Conservation (phyloP, 2,113 vertebrate species). For the Gobius niger region DNA sequence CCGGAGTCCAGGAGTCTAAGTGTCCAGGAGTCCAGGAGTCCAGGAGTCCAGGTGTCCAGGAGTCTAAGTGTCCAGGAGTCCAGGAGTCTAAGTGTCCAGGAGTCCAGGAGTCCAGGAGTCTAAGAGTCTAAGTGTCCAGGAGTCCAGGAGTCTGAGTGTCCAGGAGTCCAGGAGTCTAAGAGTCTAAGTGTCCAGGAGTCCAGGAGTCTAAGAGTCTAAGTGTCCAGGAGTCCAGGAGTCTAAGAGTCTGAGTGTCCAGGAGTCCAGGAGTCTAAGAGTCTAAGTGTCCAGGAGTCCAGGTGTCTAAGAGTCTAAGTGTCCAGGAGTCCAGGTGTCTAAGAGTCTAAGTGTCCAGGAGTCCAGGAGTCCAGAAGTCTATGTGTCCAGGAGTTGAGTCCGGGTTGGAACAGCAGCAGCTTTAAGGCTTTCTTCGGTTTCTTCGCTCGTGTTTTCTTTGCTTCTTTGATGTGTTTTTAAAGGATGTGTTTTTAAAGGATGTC, state of each 20-base stretch:
- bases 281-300: background rate
- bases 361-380: too few species aligned
- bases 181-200: background rate
- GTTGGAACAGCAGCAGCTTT: too few species aligned
- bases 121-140: too few species aligned
- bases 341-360: background rate
- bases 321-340: background rate
- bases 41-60: background rate
- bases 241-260: too few species aligned
- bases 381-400: conserved; percentile 1
- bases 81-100: too few species aligned
- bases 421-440: too few species aligned
- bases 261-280: too few species aligned
- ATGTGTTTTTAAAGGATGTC: too few species aligned
- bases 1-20: background rate
- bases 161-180: background rate
- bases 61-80: background rate
- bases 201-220: too few species aligned
- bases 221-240: background rate
- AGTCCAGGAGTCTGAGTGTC: background rate
- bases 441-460: too few species aligned
- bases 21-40: background rate
- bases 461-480: too few species aligned
- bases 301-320: too few species aligned
- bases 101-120: background rate